Conservation (phyloP, 2,888 invertebrate species). For the Hypsopygia costalis region DNA sequence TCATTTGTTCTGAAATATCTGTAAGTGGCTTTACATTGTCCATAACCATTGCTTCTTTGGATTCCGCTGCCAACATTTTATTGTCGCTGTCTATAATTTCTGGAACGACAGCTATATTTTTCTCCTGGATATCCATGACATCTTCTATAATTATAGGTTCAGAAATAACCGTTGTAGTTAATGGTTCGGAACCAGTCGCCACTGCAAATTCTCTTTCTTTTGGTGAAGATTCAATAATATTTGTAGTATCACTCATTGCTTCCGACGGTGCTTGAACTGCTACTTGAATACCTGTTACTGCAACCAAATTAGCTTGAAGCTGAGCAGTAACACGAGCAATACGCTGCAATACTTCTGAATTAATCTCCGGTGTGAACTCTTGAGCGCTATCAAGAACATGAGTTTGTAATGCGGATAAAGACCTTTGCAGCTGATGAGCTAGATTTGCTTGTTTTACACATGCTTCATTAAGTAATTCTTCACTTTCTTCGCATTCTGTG, state of each 20-base stretch:
- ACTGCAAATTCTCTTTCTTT: too few species aligned
- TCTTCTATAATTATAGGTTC: too few species aligned
- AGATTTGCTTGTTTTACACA: slow-evolving; percentile 30
- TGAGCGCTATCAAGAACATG: slow-evolving; percentile 41
- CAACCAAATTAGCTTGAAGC: slow-evolving; percentile 47
- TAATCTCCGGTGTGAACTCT: slow-evolving; percentile 34
- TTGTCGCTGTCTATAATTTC: too few species aligned
- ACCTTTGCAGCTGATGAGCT: slow-evolving; percentile 43
- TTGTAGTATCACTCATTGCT: slow-evolving; percentile 8
- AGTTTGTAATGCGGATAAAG: slow-evolving; percentile 40
- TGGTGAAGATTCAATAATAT: neutral
- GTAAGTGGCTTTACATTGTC: too few species aligned
- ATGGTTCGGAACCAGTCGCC: too few species aligned
- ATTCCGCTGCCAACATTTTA: too few species aligned
- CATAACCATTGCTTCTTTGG: too few species aligned
- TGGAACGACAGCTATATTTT: too few species aligned
- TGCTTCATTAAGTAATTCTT: slow-evolving; percentile 15
- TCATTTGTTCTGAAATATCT: too few species aligned
- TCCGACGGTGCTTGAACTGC: slow-evolving; percentile 28
- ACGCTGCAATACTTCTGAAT: slow-evolving; percentile 34
- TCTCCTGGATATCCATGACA: too few species aligned
- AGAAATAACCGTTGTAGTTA: too few species aligned
- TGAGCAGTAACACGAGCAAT: slow-evolving; percentile 42
- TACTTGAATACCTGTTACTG: slow-evolving; percentile 34
- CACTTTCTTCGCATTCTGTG: slow-evolving; percentile 16